Base-by-base conservation (phyloP, 1,140 invertebrate species). In the Cotesia chilonis region DNA sequence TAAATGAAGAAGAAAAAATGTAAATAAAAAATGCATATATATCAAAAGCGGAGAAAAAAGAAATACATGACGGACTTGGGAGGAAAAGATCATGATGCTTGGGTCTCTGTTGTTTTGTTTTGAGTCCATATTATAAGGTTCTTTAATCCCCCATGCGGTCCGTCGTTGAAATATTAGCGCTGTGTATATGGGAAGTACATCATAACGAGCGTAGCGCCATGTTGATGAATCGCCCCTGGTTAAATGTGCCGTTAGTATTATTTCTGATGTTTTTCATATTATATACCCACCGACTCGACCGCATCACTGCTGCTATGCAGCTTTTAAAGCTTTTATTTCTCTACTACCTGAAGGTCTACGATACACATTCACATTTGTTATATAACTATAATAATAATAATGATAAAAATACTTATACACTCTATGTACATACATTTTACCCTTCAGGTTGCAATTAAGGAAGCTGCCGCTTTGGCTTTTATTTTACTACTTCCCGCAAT, bases 161-260 rank as follows among this genome's bases (percentile, higher is more conserved):
- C 61, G 41, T 10, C 41, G 70, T 72, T 72, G 70, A 72, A 72
- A 72, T 72, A 72, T 72, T 72, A 72, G 63, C 70, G 63, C 28
- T 71, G 70, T 61, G 65, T 57, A 47, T 47, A 47, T 47, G 41
- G 59, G 63, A 37, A 59, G 54, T 35, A 41, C 36, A 36, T 72
- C 70, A 66, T 72, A 72, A 72, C 63, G 70, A 72, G 70, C 70
- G 47, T 72, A 72, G 70, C 70, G 63, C 63, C 70, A 72, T 67
- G 70, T 72, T 72, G 70, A 72, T 72, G 70, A 72, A 72, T 72
- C 70, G 70, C 66, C 47, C 36, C 36, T 28, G 55, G 70, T 67
- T 63, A 72, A 66, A 72, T 72, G 51, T 72, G 47, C 63, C 70
- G 70, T 72, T 72, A 72, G 70, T 72, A 52, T 72, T n/a, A 20